These are phyloP conservation scores for Vandiemenella viatica DNA, from an alignment of 2,888 invertebrate species.

Conservation along the genomic window DNA sequence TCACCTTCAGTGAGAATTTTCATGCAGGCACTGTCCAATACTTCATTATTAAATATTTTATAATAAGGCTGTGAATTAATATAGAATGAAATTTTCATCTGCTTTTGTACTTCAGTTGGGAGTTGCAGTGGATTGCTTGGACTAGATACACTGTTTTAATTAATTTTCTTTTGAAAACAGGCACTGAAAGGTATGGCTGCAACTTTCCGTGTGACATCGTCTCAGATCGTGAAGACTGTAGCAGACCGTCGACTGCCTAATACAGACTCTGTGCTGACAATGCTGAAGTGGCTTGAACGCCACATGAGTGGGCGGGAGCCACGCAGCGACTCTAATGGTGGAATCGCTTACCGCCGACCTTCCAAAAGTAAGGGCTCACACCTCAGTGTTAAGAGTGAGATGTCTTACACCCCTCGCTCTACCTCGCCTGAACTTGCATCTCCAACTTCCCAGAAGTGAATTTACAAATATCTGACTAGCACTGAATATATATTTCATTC, in stretches of 20 bases:
- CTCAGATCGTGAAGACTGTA: slow-evolving; percentile 69
- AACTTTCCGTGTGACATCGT: slow-evolving; percentile 76
- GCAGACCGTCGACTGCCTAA: slow-evolving; percentile 77
- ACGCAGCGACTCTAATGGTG: neutral
- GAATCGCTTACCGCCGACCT: neutral
- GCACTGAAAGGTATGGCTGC: slow-evolving; percentile 86
- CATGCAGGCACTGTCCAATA: no score
- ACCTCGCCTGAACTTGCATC: neutral
- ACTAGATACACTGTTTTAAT: no score
- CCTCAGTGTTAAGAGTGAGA: neutral
- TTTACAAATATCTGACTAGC: no score
- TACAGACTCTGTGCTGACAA: slow-evolving; percentile 75
- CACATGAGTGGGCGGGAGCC: neutral
- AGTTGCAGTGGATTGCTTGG: neutral
- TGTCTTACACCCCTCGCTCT: neutral
- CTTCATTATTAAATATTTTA: no score
- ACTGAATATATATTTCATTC: no score
- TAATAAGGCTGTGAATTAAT: no score
- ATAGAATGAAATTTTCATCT: no score
- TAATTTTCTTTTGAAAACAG: slow-evolving; percentile 30
- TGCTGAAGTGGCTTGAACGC: slow-evolving; percentile 74
- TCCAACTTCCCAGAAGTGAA: no score
- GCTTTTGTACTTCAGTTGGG: neutral
- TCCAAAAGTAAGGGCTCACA: neutral
- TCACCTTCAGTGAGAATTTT: no score